Base-by-base conservation (phyloP, 2,113 vertebrate genomes). In the Hemichromis elongatus region DNA sequence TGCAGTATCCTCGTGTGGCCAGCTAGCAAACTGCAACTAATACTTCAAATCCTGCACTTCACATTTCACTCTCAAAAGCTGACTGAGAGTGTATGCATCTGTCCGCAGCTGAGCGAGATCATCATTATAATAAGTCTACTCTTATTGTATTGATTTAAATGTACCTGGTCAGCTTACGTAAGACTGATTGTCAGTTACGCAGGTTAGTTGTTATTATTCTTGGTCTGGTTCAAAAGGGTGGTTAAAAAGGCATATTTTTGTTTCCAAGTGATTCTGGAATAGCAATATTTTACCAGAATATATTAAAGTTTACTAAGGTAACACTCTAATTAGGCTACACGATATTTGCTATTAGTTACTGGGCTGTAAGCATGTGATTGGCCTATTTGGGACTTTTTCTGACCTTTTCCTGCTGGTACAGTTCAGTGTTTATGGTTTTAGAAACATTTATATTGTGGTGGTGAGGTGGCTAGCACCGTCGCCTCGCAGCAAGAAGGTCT, bases 1-100 rank as follows among this genome's bases (percentile, higher is more conserved):
- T 92, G 77, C 53, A 90, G 88, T 82, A 86, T 85, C 91, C 89
- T 90, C 94, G 2, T 94, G 88, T 92, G 94, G 93, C 53, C 86
- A 42, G 12, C 77, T 11, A 28, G 45, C 4, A 86, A 91, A 94
- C 66, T 94, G 47, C 93, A 94, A 63, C 82, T 84, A 14, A 12
- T 26, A 14, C 14, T 59, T 68, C 7, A 33, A 85, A 16, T 54
- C 26, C 10, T 40, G 2, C 42, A 13, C 24, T 6, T 61, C 56
- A 24, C 7, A 33, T 50, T 11, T 73, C 37, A 56, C 19, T 26
- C 10, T 61, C 5, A 21, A 77, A 33, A 53, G 35, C 2, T 45
- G 3, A 68, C 30, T 35, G 9, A 30, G 87, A 84, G 59, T 63
- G n/a, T 9, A 77, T 35, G 33, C 14, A 8, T 63, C 7, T 14